Evolutionary conservation across 2,797 vertebrate genomes (phyloP), one percentile per base, ranked within the genome.

Genomic region (Ficedula albicollis): DNA sequence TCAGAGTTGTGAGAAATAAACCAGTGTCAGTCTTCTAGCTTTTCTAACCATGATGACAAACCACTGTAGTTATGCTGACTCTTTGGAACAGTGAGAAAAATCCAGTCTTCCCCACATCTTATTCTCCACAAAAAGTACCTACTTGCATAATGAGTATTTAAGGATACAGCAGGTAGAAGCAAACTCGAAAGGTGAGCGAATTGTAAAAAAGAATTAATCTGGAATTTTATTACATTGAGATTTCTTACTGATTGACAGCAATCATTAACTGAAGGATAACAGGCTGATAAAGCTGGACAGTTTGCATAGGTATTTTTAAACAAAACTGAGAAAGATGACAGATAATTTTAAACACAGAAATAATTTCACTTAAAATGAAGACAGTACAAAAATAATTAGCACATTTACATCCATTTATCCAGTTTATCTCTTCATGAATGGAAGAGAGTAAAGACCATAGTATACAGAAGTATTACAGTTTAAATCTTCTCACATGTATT

Each of bases 341-440:
- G 75, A 63, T 56, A 58, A 72, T 87, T 92, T 64, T 48, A 56
- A 87, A 72, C 59, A 77, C 19, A 84, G 59, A 68, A 87, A 70
- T 49, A 67, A 72, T n/a, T 23, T 38, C 56, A 73, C 48, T 87
- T 96, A 93, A 96, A 93, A 83, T 90, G 93, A 95, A 9, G 74
- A 93, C 58, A 95, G 49, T 85, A 95, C 49, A 95, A 96, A 93
- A 91, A 97, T 90, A 93, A 89, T 89, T 92, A 93, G 94, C 82
- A 93, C 89, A 96, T 96, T 87, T 96, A 70, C 93, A 95, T 72
- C 81, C 36, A 87, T 95, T 90, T 94, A 95, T 76, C 96, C 75
- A 95, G 75, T 23, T 74, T 26, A 87, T 55, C 89, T 93, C 89
- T 85, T 96, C 90, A 91, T 48, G 21, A 97, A 60, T 20, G 55